These are phyloP conservation scores for Phyllostomus hastatus DNA, from an alignment of 2,113 vertebrate genomes.

Conservation along the genomic window DNA sequence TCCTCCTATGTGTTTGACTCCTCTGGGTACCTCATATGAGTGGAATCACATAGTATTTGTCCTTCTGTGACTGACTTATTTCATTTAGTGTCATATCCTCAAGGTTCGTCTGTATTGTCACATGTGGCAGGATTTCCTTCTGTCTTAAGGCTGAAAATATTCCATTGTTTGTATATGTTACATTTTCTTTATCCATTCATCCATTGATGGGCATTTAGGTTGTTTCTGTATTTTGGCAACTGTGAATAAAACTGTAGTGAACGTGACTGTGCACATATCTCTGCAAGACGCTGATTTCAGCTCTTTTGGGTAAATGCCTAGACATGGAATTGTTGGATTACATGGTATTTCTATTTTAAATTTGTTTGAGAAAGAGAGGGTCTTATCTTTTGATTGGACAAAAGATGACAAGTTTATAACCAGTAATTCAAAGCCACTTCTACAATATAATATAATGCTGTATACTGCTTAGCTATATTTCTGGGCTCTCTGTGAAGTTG, in stretches of 20 bases:
- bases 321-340: background rate
- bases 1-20: background rate
- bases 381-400: background rate
- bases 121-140: background rate
- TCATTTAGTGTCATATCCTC: background rate
- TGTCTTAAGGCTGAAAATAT: background rate
- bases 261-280: background rate
- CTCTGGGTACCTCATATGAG: background rate
- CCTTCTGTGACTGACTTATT: background rate
- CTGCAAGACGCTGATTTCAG: background rate
- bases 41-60: background rate
- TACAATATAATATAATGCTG: background rate
- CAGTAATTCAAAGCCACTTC: background rate
- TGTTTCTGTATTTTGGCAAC: background rate
- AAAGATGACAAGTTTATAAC: background rate
- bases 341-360: background rate
- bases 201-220: background rate
- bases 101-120: background rate
- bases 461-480: background rate
- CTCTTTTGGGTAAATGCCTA: background rate
- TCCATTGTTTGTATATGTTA: background rate
- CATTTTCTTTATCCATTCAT: background rate
- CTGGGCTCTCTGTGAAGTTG: background rate
- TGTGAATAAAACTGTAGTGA: background rate
- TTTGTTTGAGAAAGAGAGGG: background rate